A percentile compares a stretch with the other conserved stretches of the same genome.
Conservation (phyloP, 2,113 vertebrate species). For the Cyanoderma ruficeps region DNA sequence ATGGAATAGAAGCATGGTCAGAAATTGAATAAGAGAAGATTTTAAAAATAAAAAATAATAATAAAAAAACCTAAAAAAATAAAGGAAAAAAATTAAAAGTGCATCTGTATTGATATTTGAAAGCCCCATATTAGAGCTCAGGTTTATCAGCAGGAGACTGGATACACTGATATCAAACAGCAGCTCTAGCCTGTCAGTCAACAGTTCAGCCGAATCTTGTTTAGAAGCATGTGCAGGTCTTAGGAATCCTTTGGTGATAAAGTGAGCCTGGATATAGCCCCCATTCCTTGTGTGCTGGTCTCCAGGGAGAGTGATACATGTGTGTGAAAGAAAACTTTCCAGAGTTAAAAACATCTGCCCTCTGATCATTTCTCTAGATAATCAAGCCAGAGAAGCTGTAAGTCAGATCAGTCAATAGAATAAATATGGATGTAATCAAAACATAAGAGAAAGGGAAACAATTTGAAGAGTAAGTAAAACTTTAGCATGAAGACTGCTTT, state of each 20-base stretch:
- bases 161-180: slow-evolving; percentile 36
- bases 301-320: slow-evolving; percentile 9
- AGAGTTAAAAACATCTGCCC: neutral
- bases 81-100: neutral
- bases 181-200: slow-evolving; percentile 37
- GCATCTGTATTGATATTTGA: neutral
- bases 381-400: neutral
- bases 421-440: neutral
- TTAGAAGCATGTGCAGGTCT: neutral
- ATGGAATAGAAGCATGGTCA: neutral
- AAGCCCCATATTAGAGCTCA: neutral
- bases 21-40: neutral
- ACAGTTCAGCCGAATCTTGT: slow-evolving; percentile 35
- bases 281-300: slow-evolving; percentile 36
- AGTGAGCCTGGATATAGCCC: neutral
- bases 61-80: neutral
- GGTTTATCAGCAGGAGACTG: slow-evolving; percentile 37
- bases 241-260: slow-evolving; percentile 38
- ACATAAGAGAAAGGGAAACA: neutral
- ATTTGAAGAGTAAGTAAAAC: neutral
- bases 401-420: neutral
- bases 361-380: slow-evolving; percentile 20
- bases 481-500: neutral
- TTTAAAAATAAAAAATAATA: neutral
- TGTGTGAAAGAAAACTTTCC: slow-evolving; percentile 32